phyloP scores from a whole-genome alignment of 2,797 vertebrate species.

The Cuculus canorus region DNA sequence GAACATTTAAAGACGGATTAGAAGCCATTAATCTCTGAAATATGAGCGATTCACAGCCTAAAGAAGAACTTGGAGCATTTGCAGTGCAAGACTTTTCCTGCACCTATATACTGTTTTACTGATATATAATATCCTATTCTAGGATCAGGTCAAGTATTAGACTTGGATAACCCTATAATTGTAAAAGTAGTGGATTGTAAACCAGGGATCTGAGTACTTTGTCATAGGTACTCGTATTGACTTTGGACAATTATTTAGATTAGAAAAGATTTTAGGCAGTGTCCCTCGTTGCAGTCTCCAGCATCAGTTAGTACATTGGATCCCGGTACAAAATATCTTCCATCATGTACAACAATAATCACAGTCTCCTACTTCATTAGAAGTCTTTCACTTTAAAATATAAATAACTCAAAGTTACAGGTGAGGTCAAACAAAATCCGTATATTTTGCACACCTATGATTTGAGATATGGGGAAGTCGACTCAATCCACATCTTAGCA shows the following conservation, averaged over 20 bases:
- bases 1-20: conserved; percentile 70
- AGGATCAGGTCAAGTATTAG: not conserved
- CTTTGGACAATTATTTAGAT: not conserved
- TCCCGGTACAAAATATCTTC: not conserved
- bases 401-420: not conserved
- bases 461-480: not conserved
- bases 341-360: not conserved
- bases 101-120: not conserved
- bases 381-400: not conserved
- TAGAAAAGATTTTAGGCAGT: not conserved
- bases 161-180: not conserved
- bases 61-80: not conserved
- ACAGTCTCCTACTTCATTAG: not conserved
- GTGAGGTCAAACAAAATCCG: not conserved
- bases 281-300: not conserved
- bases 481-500: not conserved
- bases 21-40: conserved; percentile 62
- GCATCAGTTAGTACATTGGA: not conserved
- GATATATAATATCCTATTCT: not conserved
- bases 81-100: not conserved
- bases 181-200: not conserved
- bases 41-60: conserved; percentile 14
- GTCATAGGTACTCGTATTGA: not conserved
- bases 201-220: not conserved
- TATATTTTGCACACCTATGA: not conserved